Conservation (phyloP, 2,888 invertebrate species). For the Erannis defoliaria region DNA sequence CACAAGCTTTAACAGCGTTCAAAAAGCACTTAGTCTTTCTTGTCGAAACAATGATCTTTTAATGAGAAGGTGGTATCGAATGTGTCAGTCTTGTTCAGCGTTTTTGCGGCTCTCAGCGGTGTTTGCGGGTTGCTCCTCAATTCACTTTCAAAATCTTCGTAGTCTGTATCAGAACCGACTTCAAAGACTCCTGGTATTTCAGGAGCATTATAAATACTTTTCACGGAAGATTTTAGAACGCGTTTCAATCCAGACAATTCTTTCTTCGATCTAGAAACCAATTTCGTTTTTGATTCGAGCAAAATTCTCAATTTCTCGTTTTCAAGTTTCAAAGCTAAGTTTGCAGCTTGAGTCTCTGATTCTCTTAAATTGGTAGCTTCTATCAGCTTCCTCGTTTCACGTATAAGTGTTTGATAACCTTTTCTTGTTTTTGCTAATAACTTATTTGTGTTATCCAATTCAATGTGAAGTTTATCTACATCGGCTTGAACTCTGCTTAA, state of each 20-base stretch:
- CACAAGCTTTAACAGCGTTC: slow-evolving; percentile 23
- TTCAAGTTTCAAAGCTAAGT: slow-evolving; percentile 65
- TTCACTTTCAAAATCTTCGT: slow-evolving; percentile 65
- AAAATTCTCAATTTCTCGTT: slow-evolving; percentile 70
- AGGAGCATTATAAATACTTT: slow-evolving; percentile 57
- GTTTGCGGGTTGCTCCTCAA: slow-evolving; percentile 51
- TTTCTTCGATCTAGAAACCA: slow-evolving; percentile 64
- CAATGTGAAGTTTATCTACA: slow-evolving; percentile 56
- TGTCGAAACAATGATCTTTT: slow-evolving; percentile 50
- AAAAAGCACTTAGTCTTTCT: slow-evolving; percentile 33
- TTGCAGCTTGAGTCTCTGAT: slow-evolving; percentile 59
- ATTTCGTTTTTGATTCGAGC: slow-evolving; percentile 65
- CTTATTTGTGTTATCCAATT: slow-evolving; percentile 57
- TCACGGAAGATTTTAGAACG: slow-evolving; percentile 65
- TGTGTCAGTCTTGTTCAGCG: slow-evolving; percentile 40
- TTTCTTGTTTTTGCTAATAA: slow-evolving; percentile 55
- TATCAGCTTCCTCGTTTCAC: slow-evolving; percentile 68
- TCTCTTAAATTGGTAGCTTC: slow-evolving; percentile 62
- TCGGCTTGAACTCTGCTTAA: slow-evolving; percentile 54
- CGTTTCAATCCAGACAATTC: slow-evolving; percentile 66
- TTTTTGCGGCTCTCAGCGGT: slow-evolving; percentile 48
- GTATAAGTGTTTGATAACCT: slow-evolving; percentile 59
- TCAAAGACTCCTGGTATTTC: slow-evolving; percentile 46
- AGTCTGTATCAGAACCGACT: slow-evolving; percentile 60
- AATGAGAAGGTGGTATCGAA: slow-evolving; percentile 58